phyloP scores from a whole-genome alignment of 1,140 invertebrate genomes.

The Melitaea cinxia region DNA sequence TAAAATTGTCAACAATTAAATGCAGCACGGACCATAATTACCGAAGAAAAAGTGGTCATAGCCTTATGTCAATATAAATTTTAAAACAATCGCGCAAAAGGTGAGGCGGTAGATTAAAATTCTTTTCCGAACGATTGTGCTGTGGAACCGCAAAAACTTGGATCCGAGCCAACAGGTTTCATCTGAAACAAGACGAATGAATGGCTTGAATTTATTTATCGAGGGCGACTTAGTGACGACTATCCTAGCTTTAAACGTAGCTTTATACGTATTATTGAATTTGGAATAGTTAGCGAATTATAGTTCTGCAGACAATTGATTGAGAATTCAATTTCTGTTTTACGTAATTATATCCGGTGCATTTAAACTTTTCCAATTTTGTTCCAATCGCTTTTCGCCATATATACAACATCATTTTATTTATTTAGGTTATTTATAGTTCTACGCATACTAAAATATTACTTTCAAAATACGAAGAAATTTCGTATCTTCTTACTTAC shows the following conservation, averaged over 20 bases:
- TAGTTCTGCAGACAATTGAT: too few relatives aligned
- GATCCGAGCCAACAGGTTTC: conserved; percentile 56
- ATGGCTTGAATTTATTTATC: conserved; percentile 56
- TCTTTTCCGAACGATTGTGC: conserved; percentile 55
- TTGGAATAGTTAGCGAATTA: neutral
- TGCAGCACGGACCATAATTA: conserved; percentile 32
- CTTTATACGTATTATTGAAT: conserved; percentile 1
- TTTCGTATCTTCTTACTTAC: too few relatives aligned
- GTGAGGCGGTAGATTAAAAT: conserved; percentile 57
- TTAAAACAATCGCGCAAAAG: conserved; percentile 46
- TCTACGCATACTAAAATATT: too few relatives aligned
- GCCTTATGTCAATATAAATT: conserved; percentile 44
- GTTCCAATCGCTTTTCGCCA: too few relatives aligned
- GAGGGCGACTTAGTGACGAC: conserved; percentile 44
- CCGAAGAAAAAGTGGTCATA: conserved; percentile 40
- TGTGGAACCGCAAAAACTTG: conserved; percentile 36
- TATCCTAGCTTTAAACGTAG: conserved; percentile 16
- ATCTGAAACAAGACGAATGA: conserved; percentile 53
- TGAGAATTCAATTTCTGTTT: too few relatives aligned
- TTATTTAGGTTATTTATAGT: too few relatives aligned
- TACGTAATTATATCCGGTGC: too few relatives aligned
- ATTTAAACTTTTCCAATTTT: too few relatives aligned
- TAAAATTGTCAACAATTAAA: conserved; percentile 31
- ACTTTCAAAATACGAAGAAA: too few relatives aligned
- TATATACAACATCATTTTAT: too few relatives aligned